Conservation (phyloP, 2,113 vertebrate genomes). For the Elgaria multicarinata region DNA sequence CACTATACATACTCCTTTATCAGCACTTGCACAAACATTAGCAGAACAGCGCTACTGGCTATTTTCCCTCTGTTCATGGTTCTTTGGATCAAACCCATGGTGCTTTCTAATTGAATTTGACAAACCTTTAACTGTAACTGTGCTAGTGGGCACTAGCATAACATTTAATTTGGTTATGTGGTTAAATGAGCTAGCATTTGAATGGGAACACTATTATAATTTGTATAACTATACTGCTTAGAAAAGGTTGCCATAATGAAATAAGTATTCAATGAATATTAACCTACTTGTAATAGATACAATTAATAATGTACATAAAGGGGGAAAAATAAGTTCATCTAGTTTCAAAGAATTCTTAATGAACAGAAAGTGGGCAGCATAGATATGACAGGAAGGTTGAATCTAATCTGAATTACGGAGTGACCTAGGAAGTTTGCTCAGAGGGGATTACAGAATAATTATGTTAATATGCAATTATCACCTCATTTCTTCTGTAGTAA, state of each 20-base stretch:
- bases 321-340: slow-evolving; percentile 71
- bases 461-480: slow-evolving; percentile 97
- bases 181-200: slow-evolving; percentile 61
- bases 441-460: slow-evolving; percentile 89
- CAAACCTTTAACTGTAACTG: slow-evolving; percentile 50
- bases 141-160: slow-evolving; percentile 43
- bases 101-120: slow-evolving; percentile 48
- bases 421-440: slow-evolving; percentile 86
- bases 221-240: slow-evolving; percentile 55
- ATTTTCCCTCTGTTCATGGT: slow-evolving; percentile 8
- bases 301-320: slow-evolving; percentile 81
- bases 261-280: slow-evolving; percentile 66
- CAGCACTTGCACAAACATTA: neutral
- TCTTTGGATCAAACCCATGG: slow-evolving; percentile 20
- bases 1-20: neutral
- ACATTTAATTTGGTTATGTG: slow-evolving; percentile 42
- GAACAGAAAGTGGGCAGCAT: slow-evolving; percentile 85
- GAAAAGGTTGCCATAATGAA: slow-evolving; percentile 64
- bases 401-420: slow-evolving; percentile 84
- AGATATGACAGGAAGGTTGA: slow-evolving; percentile 81
- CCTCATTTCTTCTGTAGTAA: slow-evolving; percentile 89
- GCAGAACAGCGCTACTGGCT: neutral
- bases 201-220: slow-evolving; percentile 43
- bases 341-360: slow-evolving; percentile 77
- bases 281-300: slow-evolving; percentile 75